These are phyloP conservation scores for Sphaeridia pumilis DNA, from an alignment of 2,888 invertebrate genomes.

Conservation along the genomic window DNA sequence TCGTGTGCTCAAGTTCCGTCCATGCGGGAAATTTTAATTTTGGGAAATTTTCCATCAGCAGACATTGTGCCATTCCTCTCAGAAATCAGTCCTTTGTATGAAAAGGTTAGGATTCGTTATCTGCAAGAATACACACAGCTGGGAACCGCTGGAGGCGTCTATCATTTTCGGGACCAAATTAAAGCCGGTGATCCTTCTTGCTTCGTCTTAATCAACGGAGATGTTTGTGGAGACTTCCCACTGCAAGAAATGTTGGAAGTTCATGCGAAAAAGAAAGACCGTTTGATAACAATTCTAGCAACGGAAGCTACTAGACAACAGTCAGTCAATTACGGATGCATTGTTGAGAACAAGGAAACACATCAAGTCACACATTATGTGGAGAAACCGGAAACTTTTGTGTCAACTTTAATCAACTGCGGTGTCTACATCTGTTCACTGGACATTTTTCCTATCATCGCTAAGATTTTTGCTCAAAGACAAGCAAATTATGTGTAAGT, in stretches of 20 bases:
- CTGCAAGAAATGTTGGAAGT: constrained; percentile 67
- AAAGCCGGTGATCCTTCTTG: constrained; percentile 75
- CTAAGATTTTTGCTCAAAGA: constrained; percentile 62
- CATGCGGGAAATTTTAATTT: constrained; percentile 79
- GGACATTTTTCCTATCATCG: constrained; percentile 71
- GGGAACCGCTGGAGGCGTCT: constrained; percentile 93
- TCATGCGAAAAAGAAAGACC: constrained; percentile 48
- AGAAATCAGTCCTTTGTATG: constrained; percentile 70
- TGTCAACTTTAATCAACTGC: constrained; percentile 89
- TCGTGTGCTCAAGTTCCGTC: constrained; percentile 68
- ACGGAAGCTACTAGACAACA: constrained; percentile 90
- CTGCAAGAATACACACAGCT: constrained; percentile 88
- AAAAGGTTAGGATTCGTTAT: constrained; percentile 70
- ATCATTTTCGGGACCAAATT: constrained; percentile 93
- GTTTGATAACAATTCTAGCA: constrained; percentile 68
- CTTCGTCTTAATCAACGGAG: constrained; percentile 83
- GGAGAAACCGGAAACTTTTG: constrained; percentile 94
- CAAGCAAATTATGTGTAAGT: constrained; percentile 60
- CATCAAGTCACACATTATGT: constrained; percentile 88
- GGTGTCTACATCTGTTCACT: constrained; percentile 87
- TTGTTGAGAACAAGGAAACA: constrained; percentile 63
- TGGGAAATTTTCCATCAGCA: constrained; percentile 79
- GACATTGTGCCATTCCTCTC: constrained; percentile 76
- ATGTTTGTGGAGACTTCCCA: constrained; percentile 95
- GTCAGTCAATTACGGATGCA: constrained; percentile 86